Evolutionary conservation across 2,888 invertebrate species (phyloP), one percentile per base, ranked within the genome.

Genomic region (Corbicula japonica): DNA sequence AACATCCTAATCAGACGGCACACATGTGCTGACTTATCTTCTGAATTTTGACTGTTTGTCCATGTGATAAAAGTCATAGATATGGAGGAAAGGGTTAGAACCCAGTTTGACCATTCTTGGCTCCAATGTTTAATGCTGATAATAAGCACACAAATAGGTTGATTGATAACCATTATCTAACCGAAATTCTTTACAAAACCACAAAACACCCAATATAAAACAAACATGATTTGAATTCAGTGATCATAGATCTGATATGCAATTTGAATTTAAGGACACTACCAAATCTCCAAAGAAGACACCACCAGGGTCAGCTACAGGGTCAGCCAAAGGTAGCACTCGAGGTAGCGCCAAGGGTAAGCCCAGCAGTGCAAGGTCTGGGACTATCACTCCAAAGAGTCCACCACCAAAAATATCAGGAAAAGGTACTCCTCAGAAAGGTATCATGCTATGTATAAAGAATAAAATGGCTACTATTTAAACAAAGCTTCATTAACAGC

Each of bases 351-450:
- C 35, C 8, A 38, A n/a, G n/a, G n/a, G 54, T n/a, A 85, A 85
- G 58, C 58, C 78, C 28, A 83, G 60, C 18, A 86, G 86, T 72
- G 74, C 84, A 10, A 86, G 82, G 48, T 75, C 80, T 26, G 82
- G 76, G 3, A 68, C 82, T 54, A 76, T 70, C 6, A 84, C 84
- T 26, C 84, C 83, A 23, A 78, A 77, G 66, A 80, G 74, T 61
- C 73, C 76, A 5, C 66, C 71, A 28, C 34, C 71, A 10, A 54
- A 75, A n/a, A n/a, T n/a, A n/a, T 50, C 63, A 28, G 83, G 79
- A 6, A 69, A 76, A 41, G 76, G 28, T 28, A 83, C 83, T 41
- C 83, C 79, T 10, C 77, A 82, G 60, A 79, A 69, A 69, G 69
- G 69, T 69, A 32, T n/a, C n/a, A n/a, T n/a, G n/a, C n/a, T n/a